phyloP scores from a whole-genome alignment of 1,140 invertebrate species.

The Lethrus apterus region DNA sequence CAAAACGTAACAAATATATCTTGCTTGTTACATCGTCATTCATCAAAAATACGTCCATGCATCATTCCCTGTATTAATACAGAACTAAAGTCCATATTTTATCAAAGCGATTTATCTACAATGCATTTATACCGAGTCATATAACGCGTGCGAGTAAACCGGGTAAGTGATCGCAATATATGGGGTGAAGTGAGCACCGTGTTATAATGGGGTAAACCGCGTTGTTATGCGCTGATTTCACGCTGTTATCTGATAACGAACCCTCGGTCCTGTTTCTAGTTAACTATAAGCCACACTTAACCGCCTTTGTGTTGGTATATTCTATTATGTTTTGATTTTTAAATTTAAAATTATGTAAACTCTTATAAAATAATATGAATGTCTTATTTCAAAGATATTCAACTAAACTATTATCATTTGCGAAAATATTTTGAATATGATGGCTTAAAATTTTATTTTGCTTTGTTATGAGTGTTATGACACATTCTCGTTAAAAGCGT shows the following conservation, averaged over 20 bases:
- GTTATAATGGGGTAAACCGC: slow-evolving; percentile 41
- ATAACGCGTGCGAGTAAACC: slow-evolving; percentile 19
- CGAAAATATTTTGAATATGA: too few relatives aligned
- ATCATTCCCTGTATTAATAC: slow-evolving; percentile 34
- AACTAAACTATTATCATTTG: too few relatives aligned
- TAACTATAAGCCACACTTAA: slow-evolving; percentile 11
- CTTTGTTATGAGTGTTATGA: too few relatives aligned
- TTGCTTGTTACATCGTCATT: too few relatives aligned
- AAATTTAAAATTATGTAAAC: too few relatives aligned
- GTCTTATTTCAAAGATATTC: too few relatives aligned
- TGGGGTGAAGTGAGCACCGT: slow-evolving; percentile 25
- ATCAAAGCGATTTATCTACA: slow-evolving; percentile 40
- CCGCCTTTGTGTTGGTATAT: slow-evolving; percentile 7
- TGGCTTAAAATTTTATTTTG: too few relatives aligned
- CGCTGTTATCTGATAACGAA: slow-evolving; percentile 37
- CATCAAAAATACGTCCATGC: slow-evolving; percentile 30
- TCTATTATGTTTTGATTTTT: slow-evolving; percentile 14
- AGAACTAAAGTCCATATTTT: slow-evolving; percentile 40
- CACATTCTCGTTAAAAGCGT: too few relatives aligned
- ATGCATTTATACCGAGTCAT: slow-evolving; percentile 35
- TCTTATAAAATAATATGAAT: too few relatives aligned
- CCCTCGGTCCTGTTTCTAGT: slow-evolving; percentile 16
- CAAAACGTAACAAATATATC: too few relatives aligned
- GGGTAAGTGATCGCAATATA: slow-evolving; percentile 13
- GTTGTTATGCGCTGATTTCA: slow-evolving; percentile 42